Evolutionary conservation across 2,113 vertebrate species (phyloP).

Genomic region (Strix aluco): DNA sequence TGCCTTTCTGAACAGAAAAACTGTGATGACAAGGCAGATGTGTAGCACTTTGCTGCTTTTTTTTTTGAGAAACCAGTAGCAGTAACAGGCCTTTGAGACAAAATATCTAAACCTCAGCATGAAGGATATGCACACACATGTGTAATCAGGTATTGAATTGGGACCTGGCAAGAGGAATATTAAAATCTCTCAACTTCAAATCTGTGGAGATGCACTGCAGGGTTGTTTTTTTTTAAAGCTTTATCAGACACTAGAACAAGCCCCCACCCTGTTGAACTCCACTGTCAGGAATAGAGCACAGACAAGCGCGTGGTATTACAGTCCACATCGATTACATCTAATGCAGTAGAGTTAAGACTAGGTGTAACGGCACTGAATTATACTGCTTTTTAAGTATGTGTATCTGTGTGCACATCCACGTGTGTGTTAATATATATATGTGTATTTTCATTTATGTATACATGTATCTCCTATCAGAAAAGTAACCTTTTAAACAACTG

Average conservation of each 20-base stretch:
- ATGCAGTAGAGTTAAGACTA: too few relatives aligned
- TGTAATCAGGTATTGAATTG: too few relatives aligned
- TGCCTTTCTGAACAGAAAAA: background rate
- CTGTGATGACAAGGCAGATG: background rate
- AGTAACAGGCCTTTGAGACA: background rate
- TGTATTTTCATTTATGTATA: background rate
- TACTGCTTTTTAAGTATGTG: background rate
- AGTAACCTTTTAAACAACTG: background rate
- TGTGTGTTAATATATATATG: background rate
- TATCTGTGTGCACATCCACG: too few relatives aligned
- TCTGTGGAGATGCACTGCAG: background rate
- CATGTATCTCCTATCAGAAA: background rate
- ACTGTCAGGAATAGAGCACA: background rate
- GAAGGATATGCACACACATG: background rate
- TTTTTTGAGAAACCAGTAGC: background rate
- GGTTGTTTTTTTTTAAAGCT: background rate
- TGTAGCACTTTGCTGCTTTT: background rate
- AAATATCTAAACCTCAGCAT: background rate
- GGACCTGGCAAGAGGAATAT: background rate
- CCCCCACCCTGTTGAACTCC: background rate
- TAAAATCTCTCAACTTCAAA: background rate
- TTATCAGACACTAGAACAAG: background rate
- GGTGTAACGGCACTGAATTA: background rate
- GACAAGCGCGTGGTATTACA: background rate
- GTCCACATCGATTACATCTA: background rate